These are phyloP conservation scores for Melanocharis versteri DNA, from an alignment of 2,113 vertebrate genomes.

Conservation along the genomic window DNA sequence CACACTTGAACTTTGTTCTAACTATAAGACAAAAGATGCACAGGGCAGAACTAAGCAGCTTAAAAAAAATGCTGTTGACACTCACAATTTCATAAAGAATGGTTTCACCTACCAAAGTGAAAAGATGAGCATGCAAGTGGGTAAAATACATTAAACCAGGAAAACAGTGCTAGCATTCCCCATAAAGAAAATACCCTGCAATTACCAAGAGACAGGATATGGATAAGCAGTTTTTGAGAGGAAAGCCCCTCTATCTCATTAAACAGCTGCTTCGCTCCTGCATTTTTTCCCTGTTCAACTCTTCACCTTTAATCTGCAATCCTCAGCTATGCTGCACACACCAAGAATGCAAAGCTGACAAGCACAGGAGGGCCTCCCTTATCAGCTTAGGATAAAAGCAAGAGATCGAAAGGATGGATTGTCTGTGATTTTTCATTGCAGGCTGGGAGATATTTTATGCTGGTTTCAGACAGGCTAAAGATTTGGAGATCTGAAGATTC, in stretches of 20 bases:
- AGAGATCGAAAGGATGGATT: slow-evolving; percentile 38
- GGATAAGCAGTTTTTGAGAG: slow-evolving; percentile 48
- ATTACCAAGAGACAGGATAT: slow-evolving; percentile 28
- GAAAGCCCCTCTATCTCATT: slow-evolving; percentile 43
- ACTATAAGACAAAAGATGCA: not conserved
- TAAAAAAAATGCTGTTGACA: not conserved
- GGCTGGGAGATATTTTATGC: not conserved
- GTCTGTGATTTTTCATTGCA: slow-evolving; percentile 39
- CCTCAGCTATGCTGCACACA: slow-evolving; percentile 38
- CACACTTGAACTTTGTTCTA: not conserved
- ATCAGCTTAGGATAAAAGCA: slow-evolving; percentile 49
- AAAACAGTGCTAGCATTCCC: not conserved
- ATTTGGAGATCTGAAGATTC: not conserved
- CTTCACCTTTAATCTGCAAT: slow-evolving; percentile 60
- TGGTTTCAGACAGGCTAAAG: not conserved
- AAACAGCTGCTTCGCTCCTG: slow-evolving; percentile 17
- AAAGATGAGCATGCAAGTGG: slow-evolving; percentile 6
- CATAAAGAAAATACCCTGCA: not conserved
- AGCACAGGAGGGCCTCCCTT: slow-evolving; percentile 34
- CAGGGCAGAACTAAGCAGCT: not conserved
- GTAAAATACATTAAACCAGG: not conserved
- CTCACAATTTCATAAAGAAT: not conserved
- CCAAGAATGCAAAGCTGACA: slow-evolving; percentile 46
- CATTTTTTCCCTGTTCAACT: slow-evolving; percentile 50
- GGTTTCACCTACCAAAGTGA: not conserved